These are phyloP conservation scores for Eupsittula cactorum DNA, from an alignment of 2,113 vertebrate species.

Conservation along the genomic window DNA sequence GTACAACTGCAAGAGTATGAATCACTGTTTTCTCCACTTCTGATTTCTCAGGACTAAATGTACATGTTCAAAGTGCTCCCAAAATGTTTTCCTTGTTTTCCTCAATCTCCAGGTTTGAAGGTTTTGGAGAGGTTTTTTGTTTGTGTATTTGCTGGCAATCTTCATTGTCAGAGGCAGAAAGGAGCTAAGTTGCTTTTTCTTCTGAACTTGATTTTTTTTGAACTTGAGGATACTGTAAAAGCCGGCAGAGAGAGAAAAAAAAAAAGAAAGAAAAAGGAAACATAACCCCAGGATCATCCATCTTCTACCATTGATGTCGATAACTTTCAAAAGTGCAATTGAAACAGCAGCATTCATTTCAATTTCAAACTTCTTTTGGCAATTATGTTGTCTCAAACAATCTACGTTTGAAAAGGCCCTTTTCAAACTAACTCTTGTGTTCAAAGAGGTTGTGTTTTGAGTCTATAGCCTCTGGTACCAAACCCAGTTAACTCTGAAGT, in stretches of 20 bases:
- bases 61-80: not conserved
- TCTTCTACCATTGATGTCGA: not conserved
- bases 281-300: not conserved
- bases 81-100: not conserved
- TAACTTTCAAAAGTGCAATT: not conserved
- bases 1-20: not conserved
- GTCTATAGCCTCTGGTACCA: not conserved
- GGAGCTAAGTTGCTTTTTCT: not conserved
- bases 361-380: not conserved
- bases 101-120: not conserved
- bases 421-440: not conserved
- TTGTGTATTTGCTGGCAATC: not conserved
- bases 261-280: not conserved
- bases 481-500: not conserved
- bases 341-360: not conserved
- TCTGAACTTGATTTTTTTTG: not conserved
- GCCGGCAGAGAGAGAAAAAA: not conserved
- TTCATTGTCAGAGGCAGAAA: not conserved
- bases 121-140: not conserved
- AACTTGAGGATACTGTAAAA: not conserved
- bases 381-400: not conserved
- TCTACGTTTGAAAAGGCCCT: not conserved
- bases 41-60: not conserved
- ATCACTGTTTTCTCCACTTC: not conserved
- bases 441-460: not conserved